These are phyloP conservation scores for Spatulosminthurus flaviceps DNA, from an alignment of 2,888 invertebrate species.

Conservation along the genomic window DNA sequence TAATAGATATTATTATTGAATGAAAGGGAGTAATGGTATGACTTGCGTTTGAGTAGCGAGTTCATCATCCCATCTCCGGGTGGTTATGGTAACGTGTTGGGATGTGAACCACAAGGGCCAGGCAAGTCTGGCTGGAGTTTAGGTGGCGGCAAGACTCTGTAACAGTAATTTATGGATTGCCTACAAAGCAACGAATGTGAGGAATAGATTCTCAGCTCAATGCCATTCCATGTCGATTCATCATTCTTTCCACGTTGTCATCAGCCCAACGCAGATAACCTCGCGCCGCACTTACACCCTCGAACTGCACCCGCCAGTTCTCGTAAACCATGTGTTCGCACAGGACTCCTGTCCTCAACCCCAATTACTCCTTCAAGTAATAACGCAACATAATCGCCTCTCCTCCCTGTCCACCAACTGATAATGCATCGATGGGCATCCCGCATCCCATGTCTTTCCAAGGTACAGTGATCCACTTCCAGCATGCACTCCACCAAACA, in stretches of 20 bases:
- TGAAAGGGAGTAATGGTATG: neutral
- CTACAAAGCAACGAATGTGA: slow-evolving; percentile 48
- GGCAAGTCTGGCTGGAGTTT: too few relatives aligned
- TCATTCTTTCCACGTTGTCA: slow-evolving; percentile 61
- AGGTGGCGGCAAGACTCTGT: neutral
- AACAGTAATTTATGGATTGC: slow-evolving; percentile 38
- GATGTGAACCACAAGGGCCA: too few relatives aligned
- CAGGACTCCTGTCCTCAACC: neutral
- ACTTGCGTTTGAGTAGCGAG: neutral
- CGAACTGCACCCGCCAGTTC: neutral
- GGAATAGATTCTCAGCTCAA: slow-evolving; percentile 50
- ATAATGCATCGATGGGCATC: neutral
- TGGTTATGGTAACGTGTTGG: neutral
- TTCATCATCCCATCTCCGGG: neutral
- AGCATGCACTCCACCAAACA: neutral
- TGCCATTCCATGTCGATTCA: slow-evolving; percentile 57
- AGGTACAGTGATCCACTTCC: too few relatives aligned
- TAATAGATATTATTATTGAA: neutral
- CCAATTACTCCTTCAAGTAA: neutral
- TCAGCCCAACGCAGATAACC: slow-evolving; percentile 59
- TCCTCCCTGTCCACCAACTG: neutral
- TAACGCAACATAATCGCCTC: slow-evolving; percentile 1
- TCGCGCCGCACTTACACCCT: neutral
- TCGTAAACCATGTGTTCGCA: neutral
- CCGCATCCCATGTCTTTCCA: neutral